Conservation (phyloP, 2,888 invertebrate genomes). For the Tetragonula carbonaria region DNA sequence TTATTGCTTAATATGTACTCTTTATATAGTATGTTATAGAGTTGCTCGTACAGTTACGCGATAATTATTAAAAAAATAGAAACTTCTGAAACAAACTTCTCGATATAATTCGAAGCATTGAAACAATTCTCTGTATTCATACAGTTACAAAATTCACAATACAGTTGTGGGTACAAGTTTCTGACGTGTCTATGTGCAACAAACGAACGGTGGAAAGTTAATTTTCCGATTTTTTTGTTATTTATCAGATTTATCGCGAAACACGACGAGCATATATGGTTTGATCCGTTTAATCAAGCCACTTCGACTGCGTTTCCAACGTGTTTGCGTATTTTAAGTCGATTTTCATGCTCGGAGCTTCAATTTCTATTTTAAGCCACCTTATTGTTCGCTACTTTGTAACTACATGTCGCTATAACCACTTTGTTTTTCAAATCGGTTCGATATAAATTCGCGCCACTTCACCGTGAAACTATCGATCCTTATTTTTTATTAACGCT, state of each 20-base stretch:
- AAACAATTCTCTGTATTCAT: background rate
- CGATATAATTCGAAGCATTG: background rate
- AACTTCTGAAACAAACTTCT: background rate
- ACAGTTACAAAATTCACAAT: no score
- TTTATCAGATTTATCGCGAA: conserved; percentile 23
- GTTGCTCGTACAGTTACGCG: no score
- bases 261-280: conserved; percentile 5
- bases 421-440: background rate
- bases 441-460: background rate
- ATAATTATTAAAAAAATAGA: no score
- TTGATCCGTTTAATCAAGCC: conserved; percentile 43
- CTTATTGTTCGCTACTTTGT: background rate
- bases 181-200: background rate
- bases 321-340: conserved; percentile 1
- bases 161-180: background rate
- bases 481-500: background rate
- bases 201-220: no score
- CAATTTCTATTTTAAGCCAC: background rate
- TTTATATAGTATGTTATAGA: background rate
- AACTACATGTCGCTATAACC: background rate
- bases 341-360: background rate
- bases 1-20: background rate
- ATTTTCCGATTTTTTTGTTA: background rate
- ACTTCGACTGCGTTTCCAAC: conserved; percentile 23
- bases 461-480: background rate